Evolutionary conservation across 2,797 vertebrate genomes (phyloP), one percentile per base, ranked within the genome.

Genomic region (Dallia pectoralis): DNA sequence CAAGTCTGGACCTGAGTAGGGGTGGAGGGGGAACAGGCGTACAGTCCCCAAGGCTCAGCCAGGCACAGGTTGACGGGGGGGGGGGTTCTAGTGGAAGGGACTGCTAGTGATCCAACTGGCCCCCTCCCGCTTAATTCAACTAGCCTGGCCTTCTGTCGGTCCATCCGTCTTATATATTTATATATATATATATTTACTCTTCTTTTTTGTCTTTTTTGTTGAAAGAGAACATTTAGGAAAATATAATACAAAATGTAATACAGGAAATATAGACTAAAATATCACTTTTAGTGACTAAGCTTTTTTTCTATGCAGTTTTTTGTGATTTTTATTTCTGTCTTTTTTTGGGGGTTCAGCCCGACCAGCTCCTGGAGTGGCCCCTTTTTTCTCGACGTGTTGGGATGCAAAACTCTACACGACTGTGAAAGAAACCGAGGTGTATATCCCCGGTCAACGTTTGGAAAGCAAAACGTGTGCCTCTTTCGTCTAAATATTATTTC

Each of bases 231-330:
- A 93, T 95, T 96, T 97, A 97, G 93, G 95, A 97, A 99, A 99
- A 99, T 97, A 98, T 94, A 97, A 96, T 97, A 97, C 93, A 98
- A 97, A 96, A 94, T 94, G 90, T 93, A 87, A 91, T 94, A 95
- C 92, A 93, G 95, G 95, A 96, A 96, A 96, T 93, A 93, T 94
- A 96, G 92, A 94, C 91, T 93, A 95, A 90, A 93, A 92, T 91
- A 79, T 92, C 91, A 93, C 93, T 93, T 89, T 90, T 33, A 92
- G 92, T 92, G 92, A 93, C 86, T 74, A 85, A 89, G 2, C 22
- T 69, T 51, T 51, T 84, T 86, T 33, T 19, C 18, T 15, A 4
- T 29, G 27, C 27, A 63, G 11, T 0, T 86, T 85, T 84, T 29
- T 78, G 68, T 69, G 48, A 29, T 72, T 74, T 72, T 69, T 75